Evolutionary conservation across 2,797 vertebrate species (phyloP), one percentile per base, ranked within the genome.

Genomic region (Xenentodon cancila): DNA sequence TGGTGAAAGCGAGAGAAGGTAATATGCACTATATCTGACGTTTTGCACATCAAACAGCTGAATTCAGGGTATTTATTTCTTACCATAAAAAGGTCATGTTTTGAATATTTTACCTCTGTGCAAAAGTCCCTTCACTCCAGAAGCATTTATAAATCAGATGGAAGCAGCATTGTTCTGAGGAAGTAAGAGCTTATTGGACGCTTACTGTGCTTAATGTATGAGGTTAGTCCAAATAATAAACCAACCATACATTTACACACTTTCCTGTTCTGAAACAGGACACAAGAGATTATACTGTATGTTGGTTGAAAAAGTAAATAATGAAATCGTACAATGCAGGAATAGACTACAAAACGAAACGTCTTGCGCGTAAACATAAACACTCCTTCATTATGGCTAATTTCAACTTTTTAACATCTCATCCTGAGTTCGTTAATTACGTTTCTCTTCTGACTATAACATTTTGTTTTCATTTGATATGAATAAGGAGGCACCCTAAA

Each of bases 51-150:
- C 27, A 9, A 44, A 42, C 48, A 5, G 1, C 9, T 60, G 1
- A 17, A 19, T 9, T 5, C 18, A 42, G 5, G 40, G 1, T 11
- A 40, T 50, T 45, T 6, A 51, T 42, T 53, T 13, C 2, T 13
- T 53, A 2, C 9, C 27, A 5, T 1, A 7, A 51, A 62, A 66
- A 81, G 49, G 45, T 59, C 51, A 22, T 17, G 19, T 57, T 82
- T 80, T 79, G 48, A 70, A 77, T 86, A 73, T 61, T 65, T 43
- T 12, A 27, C 43, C 45, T 32, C 18, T 17, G 77, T 75, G 71
- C 60, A 76, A 78, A 52, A 74, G 55, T 25, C 43, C 40, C n/a
- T 37, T 19, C 21, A 71, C 1, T 34, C 9, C 45, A 58, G 53
- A 56, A 0, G n/a, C 2, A 58, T 49, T 66, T 15, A 20, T 11